phyloP scores from a whole-genome alignment of 2,113 vertebrate species.

The Orientallactaga bullata region DNA sequence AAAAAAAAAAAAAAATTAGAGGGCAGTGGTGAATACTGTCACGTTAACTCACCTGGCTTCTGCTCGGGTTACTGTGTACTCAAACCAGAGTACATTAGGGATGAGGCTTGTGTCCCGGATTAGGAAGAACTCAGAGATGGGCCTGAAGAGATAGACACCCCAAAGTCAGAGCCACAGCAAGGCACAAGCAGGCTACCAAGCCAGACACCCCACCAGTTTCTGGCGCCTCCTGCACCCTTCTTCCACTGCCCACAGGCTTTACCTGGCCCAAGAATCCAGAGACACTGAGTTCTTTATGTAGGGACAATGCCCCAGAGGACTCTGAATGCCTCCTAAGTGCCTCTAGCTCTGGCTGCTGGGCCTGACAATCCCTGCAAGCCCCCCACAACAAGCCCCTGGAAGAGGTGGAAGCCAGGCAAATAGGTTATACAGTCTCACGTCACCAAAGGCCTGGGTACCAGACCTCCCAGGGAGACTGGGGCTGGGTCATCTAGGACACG shows the following conservation, averaged over 20 bases:
- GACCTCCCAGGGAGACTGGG: not conserved
- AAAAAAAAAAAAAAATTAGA: too few relatives aligned
- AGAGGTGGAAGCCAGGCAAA: not conserved
- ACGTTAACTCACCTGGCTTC: slow-evolving; percentile 94
- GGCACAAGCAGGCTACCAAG: not conserved
- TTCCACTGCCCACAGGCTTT: not conserved
- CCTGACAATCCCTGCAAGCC: not conserved
- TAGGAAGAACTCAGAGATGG: slow-evolving; percentile 98
- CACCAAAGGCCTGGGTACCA: not conserved
- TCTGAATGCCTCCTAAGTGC: not conserved
- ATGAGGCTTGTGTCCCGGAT: slow-evolving; percentile 99
- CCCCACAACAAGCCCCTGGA: not conserved
- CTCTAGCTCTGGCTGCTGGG: not conserved
- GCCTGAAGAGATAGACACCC: slow-evolving; percentile 87
- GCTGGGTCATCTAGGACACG: not conserved
- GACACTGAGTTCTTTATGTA: not conserved
- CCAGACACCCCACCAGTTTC: not conserved
- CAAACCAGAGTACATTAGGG: slow-evolving; percentile 99
- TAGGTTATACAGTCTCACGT: not conserved
- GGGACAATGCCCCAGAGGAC: not conserved
- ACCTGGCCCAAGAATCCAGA: not conserved
- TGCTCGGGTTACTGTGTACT: slow-evolving; percentile 98
- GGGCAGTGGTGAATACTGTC: not conserved
- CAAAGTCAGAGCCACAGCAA: slow-evolving; percentile 5
- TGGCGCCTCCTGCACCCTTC: not conserved